Conservation (phyloP, 2,113 vertebrate species). For the Eulemur rufifrons region DNA sequence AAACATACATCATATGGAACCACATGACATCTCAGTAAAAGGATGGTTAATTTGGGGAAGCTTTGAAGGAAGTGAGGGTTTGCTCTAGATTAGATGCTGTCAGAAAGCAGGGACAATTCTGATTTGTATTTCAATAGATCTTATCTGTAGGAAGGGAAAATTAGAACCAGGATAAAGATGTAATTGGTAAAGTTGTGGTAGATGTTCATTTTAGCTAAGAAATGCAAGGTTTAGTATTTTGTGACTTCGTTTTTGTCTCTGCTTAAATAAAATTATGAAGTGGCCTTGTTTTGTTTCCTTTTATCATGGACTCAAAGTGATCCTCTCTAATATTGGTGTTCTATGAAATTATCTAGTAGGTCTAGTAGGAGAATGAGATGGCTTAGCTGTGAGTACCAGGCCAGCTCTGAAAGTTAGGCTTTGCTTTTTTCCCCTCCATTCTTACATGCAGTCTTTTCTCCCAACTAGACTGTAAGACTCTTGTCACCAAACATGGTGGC, state of each 20-base stretch:
- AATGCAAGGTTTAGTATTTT: neutral
- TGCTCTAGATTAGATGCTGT: neutral
- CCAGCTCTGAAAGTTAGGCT: neutral
- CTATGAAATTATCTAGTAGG: neutral
- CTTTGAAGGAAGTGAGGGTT: neutral
- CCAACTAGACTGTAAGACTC: neutral
- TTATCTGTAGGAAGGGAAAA: neutral
- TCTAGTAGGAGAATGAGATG: neutral
- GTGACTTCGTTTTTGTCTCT: neutral
- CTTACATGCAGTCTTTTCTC: neutral
- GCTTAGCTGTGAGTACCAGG: neutral
- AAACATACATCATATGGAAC: neutral
- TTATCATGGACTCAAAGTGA: neutral
- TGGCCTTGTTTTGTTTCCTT: neutral
- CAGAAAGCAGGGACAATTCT: neutral
- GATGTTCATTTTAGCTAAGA: neutral
- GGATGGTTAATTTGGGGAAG: neutral
- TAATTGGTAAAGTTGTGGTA: conserved; percentile 9
- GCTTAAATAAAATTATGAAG: neutral
- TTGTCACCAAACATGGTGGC: neutral
- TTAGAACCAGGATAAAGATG: neutral
- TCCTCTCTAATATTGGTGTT: neutral
- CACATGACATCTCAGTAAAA: neutral
- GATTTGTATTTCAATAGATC: neutral
- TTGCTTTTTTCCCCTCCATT: neutral